phyloP scores from a whole-genome alignment of 2,113 vertebrate species.

The Oreotrochilus melanogaster region DNA sequence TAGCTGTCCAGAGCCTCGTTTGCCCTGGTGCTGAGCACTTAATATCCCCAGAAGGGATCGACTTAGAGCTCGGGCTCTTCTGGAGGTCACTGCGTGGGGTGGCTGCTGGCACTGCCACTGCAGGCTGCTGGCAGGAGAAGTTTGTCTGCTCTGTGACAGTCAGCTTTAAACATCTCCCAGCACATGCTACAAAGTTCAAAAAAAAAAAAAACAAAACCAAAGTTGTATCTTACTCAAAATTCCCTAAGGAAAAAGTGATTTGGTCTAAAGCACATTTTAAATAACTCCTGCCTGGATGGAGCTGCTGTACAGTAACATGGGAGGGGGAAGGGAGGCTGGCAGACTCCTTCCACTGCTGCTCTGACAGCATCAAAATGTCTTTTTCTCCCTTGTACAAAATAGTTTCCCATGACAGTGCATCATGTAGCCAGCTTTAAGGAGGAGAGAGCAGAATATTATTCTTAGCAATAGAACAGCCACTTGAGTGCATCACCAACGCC shows the following conservation, averaged over 20 bases:
- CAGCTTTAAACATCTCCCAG: neutral
- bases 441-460: neutral
- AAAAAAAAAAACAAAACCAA: neutral
- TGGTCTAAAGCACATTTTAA: neutral
- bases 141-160: rapidly evolving
- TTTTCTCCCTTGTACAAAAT: neutral
- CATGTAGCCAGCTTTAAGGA: neutral
- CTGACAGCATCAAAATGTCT: neutral
- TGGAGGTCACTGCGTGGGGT: neutral
- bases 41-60: neutral
- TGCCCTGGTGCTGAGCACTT: constrained; percentile 45
- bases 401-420: neutral
- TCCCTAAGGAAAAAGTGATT: neutral
- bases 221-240: neutral
- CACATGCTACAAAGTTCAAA: rapidly evolving
- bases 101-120: rapidly evolving
- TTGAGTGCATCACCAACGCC: neutral
- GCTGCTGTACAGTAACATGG: rapidly evolving
- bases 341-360: neutral
- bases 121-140: neutral
- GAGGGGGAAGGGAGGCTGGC: neutral
- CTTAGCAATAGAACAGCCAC: neutral
- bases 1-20: constrained; percentile 23
- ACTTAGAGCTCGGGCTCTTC: neutral
- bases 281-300: neutral